phyloP scores from a whole-genome alignment of 2,113 vertebrate genomes.

The Melozone crissalis region DNA sequence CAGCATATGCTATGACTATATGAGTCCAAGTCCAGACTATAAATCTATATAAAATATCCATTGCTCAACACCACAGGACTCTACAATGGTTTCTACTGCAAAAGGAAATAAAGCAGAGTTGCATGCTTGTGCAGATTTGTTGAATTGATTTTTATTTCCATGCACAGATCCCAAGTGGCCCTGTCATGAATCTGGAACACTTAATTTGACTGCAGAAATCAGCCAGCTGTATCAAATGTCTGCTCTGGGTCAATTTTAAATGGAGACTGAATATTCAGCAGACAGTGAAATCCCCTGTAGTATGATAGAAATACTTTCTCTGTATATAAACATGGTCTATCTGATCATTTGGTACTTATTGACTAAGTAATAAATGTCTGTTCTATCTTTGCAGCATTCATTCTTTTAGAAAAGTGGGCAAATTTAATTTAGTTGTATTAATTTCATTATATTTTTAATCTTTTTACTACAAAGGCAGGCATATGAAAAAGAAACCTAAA shows the following conservation, averaged over 20 bases:
- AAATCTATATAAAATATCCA: background rate
- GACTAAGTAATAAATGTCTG: background rate
- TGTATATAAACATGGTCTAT: background rate
- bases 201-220: background rate
- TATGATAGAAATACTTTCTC: background rate
- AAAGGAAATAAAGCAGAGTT: background rate
- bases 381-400: background rate
- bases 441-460: background rate
- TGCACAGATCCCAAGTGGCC: background rate
- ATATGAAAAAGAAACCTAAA: background rate
- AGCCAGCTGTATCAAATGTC: background rate
- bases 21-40: background rate
- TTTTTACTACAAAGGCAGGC: background rate
- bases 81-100: background rate
- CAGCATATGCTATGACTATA: background rate
- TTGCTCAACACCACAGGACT: background rate
- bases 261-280: background rate
- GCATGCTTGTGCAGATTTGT: background rate
- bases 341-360: background rate
- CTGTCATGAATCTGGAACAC: background rate
- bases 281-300: background rate
- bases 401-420: background rate
- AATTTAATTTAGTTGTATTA: background rate
- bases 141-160: background rate
- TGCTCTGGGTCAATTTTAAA: background rate